Evolutionary conservation across 2,888 invertebrate species (phyloP), one percentile per base, ranked within the genome.

Genomic region (Diogma glabrata): DNA sequence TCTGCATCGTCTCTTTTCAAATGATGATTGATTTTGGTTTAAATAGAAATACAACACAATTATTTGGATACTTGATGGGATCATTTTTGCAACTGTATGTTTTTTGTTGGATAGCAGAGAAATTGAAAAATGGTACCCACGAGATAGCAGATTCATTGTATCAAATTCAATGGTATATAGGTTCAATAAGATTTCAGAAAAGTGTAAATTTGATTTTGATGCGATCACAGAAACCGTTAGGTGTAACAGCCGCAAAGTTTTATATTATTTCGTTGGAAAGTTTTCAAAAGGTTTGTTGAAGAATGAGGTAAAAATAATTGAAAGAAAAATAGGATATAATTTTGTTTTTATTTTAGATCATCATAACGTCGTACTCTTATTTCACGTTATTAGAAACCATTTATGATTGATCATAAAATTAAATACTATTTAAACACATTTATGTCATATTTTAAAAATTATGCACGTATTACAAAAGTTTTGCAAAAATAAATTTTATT

Each of bases 181-280:
- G 51, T 10, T 23, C 26, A 14, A 19, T 19, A 17, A 36, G n/a
- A 26, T 50, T 52, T 28, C 46, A 51, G 24, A 52, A 52, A 49
- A n/a, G 38, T 3, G 19, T 52, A 14, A 10, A 26, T 12, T 28
- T 53, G n/a, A 26, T 53, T 8, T 49, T 53, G 16, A 28, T 50
- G 20, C 45, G 53, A 3, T 19, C 51, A 9, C 46, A 52, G 38
- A 28, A 23, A 22, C 53, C 53, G 4, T 23, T 52, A 2, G 50
- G 47, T 5, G 40, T 53, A 8, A 49, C 53, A 8, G 52, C 51
- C 3, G 51, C 49, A n/a, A 53, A 53, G n/a, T 53, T 53, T 28
- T 53, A 53, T 47, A 19, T 47, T 16, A 46, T 53, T 30, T 52
- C 49, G 4, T 28, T 53, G 19, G 40, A 49, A 33, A 53, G 50